Percentiles rank a stretch among this genome's conserved stretches.
phyloP scores from a whole-genome alignment of 2,888 invertebrate species.

The Drosophila paramelanica region DNA sequence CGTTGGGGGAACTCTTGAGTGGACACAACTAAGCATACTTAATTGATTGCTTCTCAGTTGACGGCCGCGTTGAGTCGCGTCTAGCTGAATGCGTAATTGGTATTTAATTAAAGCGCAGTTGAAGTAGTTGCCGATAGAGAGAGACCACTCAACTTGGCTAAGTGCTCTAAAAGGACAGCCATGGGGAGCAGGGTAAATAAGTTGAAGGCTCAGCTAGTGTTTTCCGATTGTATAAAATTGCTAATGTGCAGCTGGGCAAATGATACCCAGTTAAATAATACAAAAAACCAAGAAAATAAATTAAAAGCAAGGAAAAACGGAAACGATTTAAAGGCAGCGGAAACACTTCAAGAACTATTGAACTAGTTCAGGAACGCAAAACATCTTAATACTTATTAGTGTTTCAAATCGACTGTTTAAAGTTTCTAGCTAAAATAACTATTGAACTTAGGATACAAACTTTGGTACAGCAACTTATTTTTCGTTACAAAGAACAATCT shows the following conservation, averaged over 20 bases:
- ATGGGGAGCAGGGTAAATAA: conserved; percentile 11
- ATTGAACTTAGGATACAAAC: no score
- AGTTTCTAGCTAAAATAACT: no score
- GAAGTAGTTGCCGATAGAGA: conserved; percentile 62
- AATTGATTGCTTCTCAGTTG: conserved; percentile 75
- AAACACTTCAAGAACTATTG: not conserved
- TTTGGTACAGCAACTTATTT: no score
- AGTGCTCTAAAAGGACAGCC: conserved; percentile 23
- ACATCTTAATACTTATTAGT: no score
- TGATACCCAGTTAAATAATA: conserved; percentile 1
- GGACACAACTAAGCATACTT: conserved; percentile 62
- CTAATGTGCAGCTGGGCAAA: conserved; percentile 21
- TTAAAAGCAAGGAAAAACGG: not conserved
- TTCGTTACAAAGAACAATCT: no score
- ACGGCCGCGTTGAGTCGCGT: conserved; percentile 16
- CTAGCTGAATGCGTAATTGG: conserved; percentile 69
- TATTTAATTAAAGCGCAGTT: conserved; percentile 74
- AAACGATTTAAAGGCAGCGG: not conserved
- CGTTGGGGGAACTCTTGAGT: conserved; percentile 15
- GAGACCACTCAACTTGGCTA: conserved; percentile 31
- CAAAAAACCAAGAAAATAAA: not conserved
- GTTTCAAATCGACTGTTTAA: no score
- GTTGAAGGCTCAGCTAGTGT: conserved; percentile 18
- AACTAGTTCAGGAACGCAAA: not conserved
- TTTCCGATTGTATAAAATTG: conserved; percentile 26